A percentile compares a stretch with the other conserved stretches of the same genome.
Conservation (phyloP, 2,888 invertebrate species). For the Acronicta leporina region DNA sequence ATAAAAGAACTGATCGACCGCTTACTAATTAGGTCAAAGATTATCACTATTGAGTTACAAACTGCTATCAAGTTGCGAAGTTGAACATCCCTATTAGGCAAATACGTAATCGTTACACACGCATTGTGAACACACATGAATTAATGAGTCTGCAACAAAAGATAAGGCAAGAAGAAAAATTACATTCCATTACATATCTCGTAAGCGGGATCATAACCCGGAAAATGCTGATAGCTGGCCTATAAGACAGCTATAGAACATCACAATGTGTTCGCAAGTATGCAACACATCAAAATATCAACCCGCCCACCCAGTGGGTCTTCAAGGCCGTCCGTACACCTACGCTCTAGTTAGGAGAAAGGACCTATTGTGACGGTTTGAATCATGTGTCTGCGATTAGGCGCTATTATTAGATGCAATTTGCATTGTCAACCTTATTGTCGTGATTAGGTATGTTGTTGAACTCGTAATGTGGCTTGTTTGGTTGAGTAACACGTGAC, state of each 20-base stretch:
- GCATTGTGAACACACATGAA: slow-evolving; percentile 13
- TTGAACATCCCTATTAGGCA: slow-evolving; percentile 20
- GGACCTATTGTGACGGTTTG: slow-evolving; percentile 79
- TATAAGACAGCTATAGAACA: slow-evolving; percentile 32
- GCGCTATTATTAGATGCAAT: slow-evolving; percentile 68
- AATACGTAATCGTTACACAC: slow-evolving; percentile 19
- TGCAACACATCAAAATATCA: slow-evolving; percentile 69
- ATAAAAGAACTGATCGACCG: slow-evolving; percentile 6
- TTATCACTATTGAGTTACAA: slow-evolving; percentile 7
- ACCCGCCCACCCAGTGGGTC: slow-evolving; percentile 61
- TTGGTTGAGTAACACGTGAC: slow-evolving; percentile 54
- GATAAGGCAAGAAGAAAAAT: slow-evolving; percentile 46
- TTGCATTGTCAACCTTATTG: slow-evolving; percentile 67
- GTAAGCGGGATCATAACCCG: slow-evolving; percentile 36
- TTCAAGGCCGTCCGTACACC: slow-evolving; percentile 79
- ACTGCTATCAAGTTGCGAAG: slow-evolving; percentile 25
- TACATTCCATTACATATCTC: slow-evolving; percentile 25
- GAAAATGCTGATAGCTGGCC: slow-evolving; percentile 37
- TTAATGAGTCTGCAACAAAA: slow-evolving; percentile 35
- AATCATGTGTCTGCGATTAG: slow-evolving; percentile 68
- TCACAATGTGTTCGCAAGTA: slow-evolving; percentile 53
- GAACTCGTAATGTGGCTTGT: slow-evolving; percentile 54
- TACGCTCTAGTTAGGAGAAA: slow-evolving; percentile 83
- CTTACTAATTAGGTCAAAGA: slow-evolving; percentile 31
- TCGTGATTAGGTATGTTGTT: slow-evolving; percentile 54